Evolutionary conservation across 2,888 invertebrate genomes (phyloP).

Genomic region (Ophion slaviceki): DNA sequence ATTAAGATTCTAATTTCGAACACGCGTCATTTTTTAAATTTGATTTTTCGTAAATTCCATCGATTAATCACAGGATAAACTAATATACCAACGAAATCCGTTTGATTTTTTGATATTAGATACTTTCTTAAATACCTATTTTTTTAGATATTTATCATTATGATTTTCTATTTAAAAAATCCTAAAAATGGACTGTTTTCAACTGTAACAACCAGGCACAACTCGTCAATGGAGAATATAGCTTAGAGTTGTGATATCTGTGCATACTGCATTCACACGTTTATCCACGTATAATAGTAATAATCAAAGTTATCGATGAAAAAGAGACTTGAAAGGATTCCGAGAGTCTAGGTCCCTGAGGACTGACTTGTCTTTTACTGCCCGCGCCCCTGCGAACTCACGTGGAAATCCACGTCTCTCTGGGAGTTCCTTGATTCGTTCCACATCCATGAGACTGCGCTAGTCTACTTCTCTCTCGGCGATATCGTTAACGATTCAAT

Average conservation of each 20-base stretch:
- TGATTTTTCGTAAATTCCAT: no score
- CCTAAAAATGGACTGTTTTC: no score
- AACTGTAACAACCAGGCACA: not conserved
- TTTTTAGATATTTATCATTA: no score
- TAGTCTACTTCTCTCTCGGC: constrained; percentile 33
- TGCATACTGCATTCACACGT: not conserved
- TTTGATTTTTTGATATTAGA: no score
- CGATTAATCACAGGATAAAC: no score
- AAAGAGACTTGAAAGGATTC: constrained; percentile 55
- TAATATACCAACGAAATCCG: no score
- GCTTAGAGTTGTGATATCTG: not conserved
- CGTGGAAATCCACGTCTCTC: constrained; percentile 45
- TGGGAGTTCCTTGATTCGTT: constrained; percentile 57
- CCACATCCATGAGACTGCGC: constrained; percentile 39
- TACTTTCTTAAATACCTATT: no score
- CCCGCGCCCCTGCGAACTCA: not conserved
- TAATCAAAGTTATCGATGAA: constrained; percentile 53
- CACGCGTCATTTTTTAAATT: no score
- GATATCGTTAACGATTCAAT: constrained; percentile 65
- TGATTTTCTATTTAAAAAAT: no score
- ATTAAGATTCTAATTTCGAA: no score
- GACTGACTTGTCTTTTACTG: constrained; percentile 26
- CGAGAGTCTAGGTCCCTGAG: constrained; percentile 39
- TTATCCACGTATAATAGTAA: not conserved
- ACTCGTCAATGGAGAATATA: constrained; percentile 14